Percentiles rank a stretch among this genome's conserved stretches.
phyloP scores from a whole-genome alignment of 2,113 vertebrate genomes.

The Dinomys branickii region DNA sequence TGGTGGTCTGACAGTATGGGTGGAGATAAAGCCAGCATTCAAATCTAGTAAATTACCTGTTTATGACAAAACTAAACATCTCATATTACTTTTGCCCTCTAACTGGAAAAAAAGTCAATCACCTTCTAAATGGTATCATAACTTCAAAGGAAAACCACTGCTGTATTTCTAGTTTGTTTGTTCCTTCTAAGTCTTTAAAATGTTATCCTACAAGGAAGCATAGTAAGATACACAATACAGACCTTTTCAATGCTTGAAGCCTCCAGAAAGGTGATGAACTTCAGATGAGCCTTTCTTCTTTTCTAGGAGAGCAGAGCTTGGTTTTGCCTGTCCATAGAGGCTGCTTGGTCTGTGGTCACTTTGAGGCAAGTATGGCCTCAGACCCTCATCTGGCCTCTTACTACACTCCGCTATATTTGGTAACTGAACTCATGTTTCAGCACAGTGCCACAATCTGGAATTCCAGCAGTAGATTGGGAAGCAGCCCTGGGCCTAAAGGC shows the following conservation, averaged over 20 bases:
- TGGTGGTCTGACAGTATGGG: not conserved
- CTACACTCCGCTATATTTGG: conserved; percentile 96
- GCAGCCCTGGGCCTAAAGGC: conserved; percentile 72
- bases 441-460: conserved; percentile 88
- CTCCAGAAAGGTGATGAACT: conserved; percentile 58
- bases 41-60: not conserved
- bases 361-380: conserved; percentile 88
- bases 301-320: conserved; percentile 60
- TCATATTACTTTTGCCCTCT: not conserved
- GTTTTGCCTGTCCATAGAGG: conserved; percentile 79
- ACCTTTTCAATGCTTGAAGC: conserved; percentile 82
- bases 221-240: conserved; percentile 64
- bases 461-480: conserved; percentile 83
- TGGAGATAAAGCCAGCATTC: not conserved
- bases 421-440: conserved; percentile 96
- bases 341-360: conserved; percentile 84
- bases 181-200: conserved; percentile 42
- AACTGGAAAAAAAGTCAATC: not conserved
- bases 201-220: conserved; percentile 54
- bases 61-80: conserved; percentile 40
- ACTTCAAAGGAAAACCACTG: not conserved
- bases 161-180: conserved; percentile 43
- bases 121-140: not conserved
- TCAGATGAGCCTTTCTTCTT: conserved; percentile 61
- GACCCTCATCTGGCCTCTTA: conserved; percentile 91